A percentile compares a stretch with the other conserved stretches of the same genome.
phyloP scores from a whole-genome alignment of 2,797 vertebrate species.

The Anguilla obscura region DNA sequence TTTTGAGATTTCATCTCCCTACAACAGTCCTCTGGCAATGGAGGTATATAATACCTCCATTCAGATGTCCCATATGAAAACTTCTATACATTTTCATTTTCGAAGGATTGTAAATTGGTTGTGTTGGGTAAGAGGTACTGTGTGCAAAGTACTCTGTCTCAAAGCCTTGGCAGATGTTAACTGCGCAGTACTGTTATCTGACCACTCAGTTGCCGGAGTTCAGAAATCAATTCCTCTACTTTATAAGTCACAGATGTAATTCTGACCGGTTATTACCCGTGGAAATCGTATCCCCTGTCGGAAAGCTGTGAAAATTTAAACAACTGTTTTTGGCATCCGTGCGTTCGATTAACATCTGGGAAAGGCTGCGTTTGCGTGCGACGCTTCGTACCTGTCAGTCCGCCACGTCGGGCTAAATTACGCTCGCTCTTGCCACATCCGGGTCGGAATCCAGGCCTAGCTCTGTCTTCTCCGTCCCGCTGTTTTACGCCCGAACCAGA shows the following conservation, averaged over 20 bases:
- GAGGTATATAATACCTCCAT: not conserved
- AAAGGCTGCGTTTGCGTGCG: not conserved
- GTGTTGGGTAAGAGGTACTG: not conserved
- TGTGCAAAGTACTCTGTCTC: not conserved
- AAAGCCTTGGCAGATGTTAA: not conserved
- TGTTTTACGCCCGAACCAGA: constrained; percentile 45
- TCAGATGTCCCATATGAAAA: constrained; percentile 9
- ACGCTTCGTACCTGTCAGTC: not conserved
- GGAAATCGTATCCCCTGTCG: not conserved
- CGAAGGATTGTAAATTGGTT: not conserved
- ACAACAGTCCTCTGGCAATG: not conserved
- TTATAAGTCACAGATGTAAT: constrained; percentile 11
- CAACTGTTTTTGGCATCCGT: not conserved
- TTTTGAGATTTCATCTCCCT: not conserved
- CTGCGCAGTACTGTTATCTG: not conserved
- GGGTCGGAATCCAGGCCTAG: constrained; percentile 9
- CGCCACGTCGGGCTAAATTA: not conserved
- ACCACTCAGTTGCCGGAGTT: not conserved
- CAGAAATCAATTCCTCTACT: not conserved
- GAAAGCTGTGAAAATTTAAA: constrained; percentile 59
- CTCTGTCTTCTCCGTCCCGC: constrained; percentile 29
- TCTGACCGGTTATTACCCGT: not conserved
- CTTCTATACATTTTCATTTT: not conserved
- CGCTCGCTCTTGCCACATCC: not conserved
- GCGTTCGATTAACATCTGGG: not conserved